phyloP scores from a whole-genome alignment of 2,888 invertebrate species.

The Strigamia crassipes region DNA sequence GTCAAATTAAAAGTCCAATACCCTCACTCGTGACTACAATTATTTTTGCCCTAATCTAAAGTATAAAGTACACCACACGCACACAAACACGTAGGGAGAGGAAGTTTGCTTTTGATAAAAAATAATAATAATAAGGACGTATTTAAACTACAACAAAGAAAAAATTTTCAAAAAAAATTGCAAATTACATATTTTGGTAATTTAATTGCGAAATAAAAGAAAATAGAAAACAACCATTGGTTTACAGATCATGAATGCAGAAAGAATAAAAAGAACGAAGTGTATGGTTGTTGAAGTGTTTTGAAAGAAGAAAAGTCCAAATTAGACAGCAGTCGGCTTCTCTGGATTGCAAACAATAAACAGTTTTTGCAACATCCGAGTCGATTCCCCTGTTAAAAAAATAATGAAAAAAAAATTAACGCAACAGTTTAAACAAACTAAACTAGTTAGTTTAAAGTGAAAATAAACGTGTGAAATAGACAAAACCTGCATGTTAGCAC shows the following conservation, averaged over 20 bases:
- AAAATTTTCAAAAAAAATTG: not conserved
- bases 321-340: not conserved
- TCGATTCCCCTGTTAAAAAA: not conserved
- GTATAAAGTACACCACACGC: not conserved
- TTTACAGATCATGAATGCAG: not conserved
- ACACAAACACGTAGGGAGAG: not conserved
- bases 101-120: not conserved
- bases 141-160: not conserved
- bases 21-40: conserved; percentile 5
- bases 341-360: conserved; percentile 10
- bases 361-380: not conserved
- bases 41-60: conserved; percentile 10
- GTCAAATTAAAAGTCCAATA: conserved; percentile 21
- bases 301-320: not conserved
- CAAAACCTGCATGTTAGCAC: no score
- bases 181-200: not conserved
- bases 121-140: not conserved
- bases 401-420: not conserved
- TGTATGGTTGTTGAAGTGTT: not conserved
- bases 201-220: not conserved
- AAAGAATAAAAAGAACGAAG: not conserved
- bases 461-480: not conserved
- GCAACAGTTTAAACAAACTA: not conserved
- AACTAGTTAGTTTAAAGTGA: not conserved
- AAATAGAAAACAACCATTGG: conserved; percentile 1